These are phyloP conservation scores for Entomobrya proxima DNA, from an alignment of 2,888 invertebrate species.

Conservation along the genomic window DNA sequence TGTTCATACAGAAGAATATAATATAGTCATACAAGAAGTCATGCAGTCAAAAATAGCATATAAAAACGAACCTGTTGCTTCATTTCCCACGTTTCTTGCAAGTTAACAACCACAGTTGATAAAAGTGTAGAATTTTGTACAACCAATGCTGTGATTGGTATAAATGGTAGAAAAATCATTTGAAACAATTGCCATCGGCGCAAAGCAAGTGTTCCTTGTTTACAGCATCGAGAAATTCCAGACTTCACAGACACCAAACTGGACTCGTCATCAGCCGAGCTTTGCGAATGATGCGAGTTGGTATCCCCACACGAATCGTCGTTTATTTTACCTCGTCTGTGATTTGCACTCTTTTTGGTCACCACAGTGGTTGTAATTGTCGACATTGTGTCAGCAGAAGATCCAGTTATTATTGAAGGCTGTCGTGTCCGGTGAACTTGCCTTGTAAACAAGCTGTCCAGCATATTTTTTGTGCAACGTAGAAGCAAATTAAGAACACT, in stretches of 20 bases:
- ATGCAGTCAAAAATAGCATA: not conserved
- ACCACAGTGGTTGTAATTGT: not conserved
- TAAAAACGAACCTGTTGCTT: conserved; percentile 78
- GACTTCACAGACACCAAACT: conserved; percentile 68
- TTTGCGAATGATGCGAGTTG: conserved; percentile 69
- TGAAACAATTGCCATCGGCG: conserved; percentile 77
- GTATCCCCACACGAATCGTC: conserved; percentile 13
- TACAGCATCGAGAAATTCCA: conserved; percentile 62
- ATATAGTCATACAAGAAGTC: too few relatives aligned
- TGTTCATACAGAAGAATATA: not conserved
- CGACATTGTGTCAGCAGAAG: conserved; percentile 38
- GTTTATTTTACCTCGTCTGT: not conserved
- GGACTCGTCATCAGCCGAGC: conserved; percentile 70
- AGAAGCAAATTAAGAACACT: too few relatives aligned
- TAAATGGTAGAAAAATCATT: conserved; percentile 81
- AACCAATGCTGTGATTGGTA: conserved; percentile 81
- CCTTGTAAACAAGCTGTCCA: conserved; percentile 33
- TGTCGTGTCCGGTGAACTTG: conserved; percentile 23
- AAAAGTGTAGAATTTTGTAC: conserved; percentile 81
- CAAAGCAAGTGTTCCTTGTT: conserved; percentile 50
- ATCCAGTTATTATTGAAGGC: conserved; percentile 42
- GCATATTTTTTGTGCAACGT: not conserved
- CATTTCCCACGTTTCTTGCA: conserved; percentile 79
- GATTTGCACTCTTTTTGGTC: not conserved
- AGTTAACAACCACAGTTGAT: conserved; percentile 78